Evolutionary conservation across 1,140 invertebrate species (phyloP).

Genomic region (Calliphora vicina): DNA sequence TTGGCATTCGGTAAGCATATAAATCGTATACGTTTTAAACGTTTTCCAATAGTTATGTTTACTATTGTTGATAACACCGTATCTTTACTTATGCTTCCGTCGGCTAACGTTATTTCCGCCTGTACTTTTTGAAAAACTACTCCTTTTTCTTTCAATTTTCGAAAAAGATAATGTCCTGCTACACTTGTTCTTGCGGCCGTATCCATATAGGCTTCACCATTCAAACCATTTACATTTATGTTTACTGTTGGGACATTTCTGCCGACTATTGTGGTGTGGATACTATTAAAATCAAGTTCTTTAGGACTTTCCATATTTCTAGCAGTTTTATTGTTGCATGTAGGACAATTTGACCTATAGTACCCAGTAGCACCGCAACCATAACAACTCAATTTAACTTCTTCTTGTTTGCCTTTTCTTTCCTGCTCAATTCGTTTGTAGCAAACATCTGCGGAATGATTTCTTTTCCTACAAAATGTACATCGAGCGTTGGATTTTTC

Average conservation of each 20-base stretch:
- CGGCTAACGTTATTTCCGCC: slow-evolving; percentile 27
- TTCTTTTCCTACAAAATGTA: slow-evolving; percentile 26
- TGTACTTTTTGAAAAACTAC: slow-evolving; percentile 13
- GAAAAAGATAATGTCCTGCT: slow-evolving; percentile 15
- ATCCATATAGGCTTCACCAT: slow-evolving; percentile 36
- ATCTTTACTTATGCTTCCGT: not conserved
- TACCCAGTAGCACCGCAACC: slow-evolving; percentile 34
- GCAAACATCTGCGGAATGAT: slow-evolving; percentile 24
- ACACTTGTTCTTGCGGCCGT: slow-evolving; percentile 36
- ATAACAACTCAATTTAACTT: too few species aligned
- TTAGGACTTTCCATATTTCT: slow-evolving; percentile 12
- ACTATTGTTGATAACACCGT: not conserved
- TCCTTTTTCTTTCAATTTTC: not conserved
- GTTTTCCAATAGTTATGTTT: slow-evolving; percentile 15
- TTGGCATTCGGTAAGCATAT: slow-evolving; percentile 23
- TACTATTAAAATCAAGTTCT: slow-evolving; percentile 20
- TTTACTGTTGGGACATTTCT: not conserved
- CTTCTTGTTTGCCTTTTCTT: slow-evolving; percentile 11
- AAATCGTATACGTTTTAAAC: slow-evolving; percentile 23
- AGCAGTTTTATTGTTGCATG: slow-evolving; percentile 31
- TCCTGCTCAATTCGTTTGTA: slow-evolving; percentile 29
- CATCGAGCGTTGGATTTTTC: slow-evolving; percentile 11
- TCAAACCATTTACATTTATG: slow-evolving; percentile 14
- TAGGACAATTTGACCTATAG: slow-evolving; percentile 26
- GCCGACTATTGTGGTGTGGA: slow-evolving; percentile 22